A percentile compares a stretch with the other conserved stretches of the same genome.
Evolutionary conservation across 2,888 invertebrate species (phyloP).

Genomic region (Chloroclystis v-ata): DNA sequence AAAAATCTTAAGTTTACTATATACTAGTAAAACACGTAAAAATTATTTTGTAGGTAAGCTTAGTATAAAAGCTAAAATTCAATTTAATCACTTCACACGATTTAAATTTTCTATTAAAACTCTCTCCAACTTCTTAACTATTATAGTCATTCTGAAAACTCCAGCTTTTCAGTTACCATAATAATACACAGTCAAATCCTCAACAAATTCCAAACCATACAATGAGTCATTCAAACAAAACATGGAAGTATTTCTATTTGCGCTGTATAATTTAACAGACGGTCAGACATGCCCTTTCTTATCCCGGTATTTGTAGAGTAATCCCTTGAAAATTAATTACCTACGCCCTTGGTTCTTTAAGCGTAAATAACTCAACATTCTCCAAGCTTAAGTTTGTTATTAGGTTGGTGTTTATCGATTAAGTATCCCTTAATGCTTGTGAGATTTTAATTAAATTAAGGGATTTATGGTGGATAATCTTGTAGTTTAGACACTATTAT

Average conservation of each 20-base stretch:
- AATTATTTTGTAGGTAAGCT: too few relatives aligned
- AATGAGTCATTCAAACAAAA: slow-evolving; percentile 30
- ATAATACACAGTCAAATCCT: neutral
- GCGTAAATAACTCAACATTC: slow-evolving; percentile 43
- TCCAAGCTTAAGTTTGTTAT: slow-evolving; percentile 45
- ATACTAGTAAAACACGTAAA: too few relatives aligned
- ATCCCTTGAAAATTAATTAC: slow-evolving; percentile 74
- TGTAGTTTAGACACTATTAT: too few relatives aligned
- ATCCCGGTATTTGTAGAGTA: slow-evolving; percentile 65
- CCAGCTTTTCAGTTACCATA: too few relatives aligned
- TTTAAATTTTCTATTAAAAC: too few relatives aligned
- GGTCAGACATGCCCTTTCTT: slow-evolving; percentile 52
- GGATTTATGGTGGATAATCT: neutral
- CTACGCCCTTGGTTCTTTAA: slow-evolving; percentile 31
- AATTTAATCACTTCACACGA: too few relatives aligned
- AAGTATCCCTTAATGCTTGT: slow-evolving; percentile 23
- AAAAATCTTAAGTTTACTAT: too few relatives aligned
- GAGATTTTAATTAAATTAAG: slow-evolving; percentile 21
- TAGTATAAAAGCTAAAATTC: too few relatives aligned
- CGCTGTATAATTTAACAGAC: slow-evolving; percentile 55
- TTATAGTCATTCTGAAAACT: too few relatives aligned
- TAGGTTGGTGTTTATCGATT: slow-evolving; percentile 33
- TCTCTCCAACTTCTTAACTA: too few relatives aligned
- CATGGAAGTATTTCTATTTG: slow-evolving; percentile 40
- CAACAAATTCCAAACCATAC: neutral